Base-by-base conservation (phyloP, 2,888 invertebrate species). In the Pherbina coryleti region DNA sequence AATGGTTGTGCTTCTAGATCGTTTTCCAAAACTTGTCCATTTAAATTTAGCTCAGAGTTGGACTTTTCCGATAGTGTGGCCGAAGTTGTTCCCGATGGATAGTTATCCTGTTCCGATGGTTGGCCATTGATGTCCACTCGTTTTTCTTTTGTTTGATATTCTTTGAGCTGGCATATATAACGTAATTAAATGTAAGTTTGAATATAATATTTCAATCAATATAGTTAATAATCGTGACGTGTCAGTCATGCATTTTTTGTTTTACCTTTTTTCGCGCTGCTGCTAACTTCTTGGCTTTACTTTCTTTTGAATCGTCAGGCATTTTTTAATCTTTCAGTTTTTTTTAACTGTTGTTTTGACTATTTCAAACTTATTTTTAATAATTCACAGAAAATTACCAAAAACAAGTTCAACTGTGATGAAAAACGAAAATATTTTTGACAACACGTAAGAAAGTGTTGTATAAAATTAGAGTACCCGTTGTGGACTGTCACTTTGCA, bases 181-280 rank as follows among this genome's bases (percentile, higher is more conserved):
- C 55, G 57, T 71, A 69, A n/a, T 77, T 55, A 73, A 31, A 57
- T 70, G 44, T 67, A 62, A n/a, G 44, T 62, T 67, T 44, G 8
- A 69, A 75, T 73, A 78, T 73, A 73, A 75, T 77, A 82, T 55
- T 80, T 82, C 14, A 76, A 60, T 76, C 81, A 81, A 37, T 81
- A 82, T 34, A 81, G 82, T 67, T 81, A 80, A 2, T 82, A 77
- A 80, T 83, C 51, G 70, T 79, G 81, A 82, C 78, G 80, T 81
- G 79, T 81, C 80, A 79, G 53, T 44, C 25, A 11, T 9, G 3
- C 3, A 53, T 72, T 25, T 31, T 53, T 55, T 51, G 22, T 14
- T 51, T 69, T 14, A 89, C 89, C 88, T 89, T 90, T 82, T 87
- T 89, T 28, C 87, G 84, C 7, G 90, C 90, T 8, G 90, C 89